A percentile compares a stretch with the other conserved stretches of the same genome.
These are phyloP conservation scores for Brachyalestes nurse DNA, from an alignment of 2,797 vertebrate species.

Conservation along the genomic window DNA sequence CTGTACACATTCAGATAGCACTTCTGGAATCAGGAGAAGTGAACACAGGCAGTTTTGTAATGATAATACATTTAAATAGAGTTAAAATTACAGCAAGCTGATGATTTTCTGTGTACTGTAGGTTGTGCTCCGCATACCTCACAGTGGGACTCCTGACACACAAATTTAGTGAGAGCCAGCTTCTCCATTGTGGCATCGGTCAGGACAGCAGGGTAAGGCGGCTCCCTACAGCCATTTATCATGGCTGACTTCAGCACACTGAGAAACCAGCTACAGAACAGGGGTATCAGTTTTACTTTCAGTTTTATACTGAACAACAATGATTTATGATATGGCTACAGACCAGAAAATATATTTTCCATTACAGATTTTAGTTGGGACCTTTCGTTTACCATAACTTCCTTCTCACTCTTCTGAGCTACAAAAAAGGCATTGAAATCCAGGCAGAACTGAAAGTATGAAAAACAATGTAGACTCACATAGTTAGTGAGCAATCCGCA, in stretches of 20 bases:
- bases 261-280: constrained; percentile 86
- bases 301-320: background rate
- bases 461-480: constrained; percentile 75
- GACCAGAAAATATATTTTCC: background rate
- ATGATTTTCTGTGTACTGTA: background rate
- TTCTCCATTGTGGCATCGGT: constrained; percentile 98
- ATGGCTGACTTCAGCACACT: constrained; percentile 89
- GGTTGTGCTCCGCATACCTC: constrained; percentile 80
- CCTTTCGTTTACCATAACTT: background rate
- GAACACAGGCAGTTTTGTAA: background rate
- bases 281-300: background rate
- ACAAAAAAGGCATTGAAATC: background rate
- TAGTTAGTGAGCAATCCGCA: constrained; percentile 85
- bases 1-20: constrained; percentile 65
- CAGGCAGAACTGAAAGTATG: background rate
- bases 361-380: background rate
- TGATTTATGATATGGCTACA: background rate
- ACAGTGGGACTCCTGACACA: constrained; percentile 91
- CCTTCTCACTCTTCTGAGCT: background rate
- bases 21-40: background rate
- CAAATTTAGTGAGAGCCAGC: constrained; percentile 93
- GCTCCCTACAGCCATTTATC: constrained; percentile 92
- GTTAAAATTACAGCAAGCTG: constrained; percentile 5
- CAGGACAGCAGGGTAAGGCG: constrained; percentile 90
- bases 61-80: too few species aligned